Conservation (phyloP, 2,888 invertebrate genomes). For the Zygaena filipendulae region DNA sequence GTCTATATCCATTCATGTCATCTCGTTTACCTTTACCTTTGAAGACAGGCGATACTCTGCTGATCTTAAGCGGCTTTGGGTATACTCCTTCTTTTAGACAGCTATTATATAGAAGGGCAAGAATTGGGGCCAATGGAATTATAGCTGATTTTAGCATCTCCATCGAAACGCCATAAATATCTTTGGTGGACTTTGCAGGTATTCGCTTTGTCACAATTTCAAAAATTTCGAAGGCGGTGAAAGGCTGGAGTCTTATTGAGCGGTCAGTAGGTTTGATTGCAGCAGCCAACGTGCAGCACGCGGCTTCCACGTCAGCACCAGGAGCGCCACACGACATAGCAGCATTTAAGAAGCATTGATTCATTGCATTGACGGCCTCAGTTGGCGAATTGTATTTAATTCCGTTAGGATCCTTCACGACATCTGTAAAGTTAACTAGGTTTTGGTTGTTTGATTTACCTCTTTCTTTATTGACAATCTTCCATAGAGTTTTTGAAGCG, state of each 20-base stretch:
- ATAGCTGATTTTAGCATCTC: conserved; percentile 1
- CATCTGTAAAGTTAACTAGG: conserved; percentile 2
- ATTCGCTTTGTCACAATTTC: conserved; percentile 1
- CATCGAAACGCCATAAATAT: conserved; percentile 7
- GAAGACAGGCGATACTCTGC: conserved; percentile 3
- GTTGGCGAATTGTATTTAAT: neutral
- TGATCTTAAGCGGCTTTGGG: conserved; percentile 1
- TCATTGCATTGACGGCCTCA: conserved; percentile 3
- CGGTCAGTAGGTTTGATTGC: neutral
- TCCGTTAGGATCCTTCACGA: neutral
- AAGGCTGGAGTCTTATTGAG: conserved; percentile 1
- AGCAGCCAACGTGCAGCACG: neutral
- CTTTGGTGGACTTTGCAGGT: conserved; percentile 4
- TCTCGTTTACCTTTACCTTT: conserved; percentile 5
- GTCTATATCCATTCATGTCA: conserved; percentile 3
- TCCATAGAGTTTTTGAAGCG: too few relatives aligned
- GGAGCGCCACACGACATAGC: conserved; percentile 8
- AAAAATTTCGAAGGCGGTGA: conserved; percentile 1
- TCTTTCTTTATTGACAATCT: too few relatives aligned
- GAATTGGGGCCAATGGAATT: neutral
- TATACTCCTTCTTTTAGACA: conserved; percentile 1
- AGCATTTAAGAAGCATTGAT: conserved; percentile 1
- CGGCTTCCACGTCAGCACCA: neutral
- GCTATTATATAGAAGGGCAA: neutral
- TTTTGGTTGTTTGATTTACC: too few relatives aligned